phyloP scores from a whole-genome alignment of 2,113 vertebrate genomes.

The Trinectes maculatus region DNA sequence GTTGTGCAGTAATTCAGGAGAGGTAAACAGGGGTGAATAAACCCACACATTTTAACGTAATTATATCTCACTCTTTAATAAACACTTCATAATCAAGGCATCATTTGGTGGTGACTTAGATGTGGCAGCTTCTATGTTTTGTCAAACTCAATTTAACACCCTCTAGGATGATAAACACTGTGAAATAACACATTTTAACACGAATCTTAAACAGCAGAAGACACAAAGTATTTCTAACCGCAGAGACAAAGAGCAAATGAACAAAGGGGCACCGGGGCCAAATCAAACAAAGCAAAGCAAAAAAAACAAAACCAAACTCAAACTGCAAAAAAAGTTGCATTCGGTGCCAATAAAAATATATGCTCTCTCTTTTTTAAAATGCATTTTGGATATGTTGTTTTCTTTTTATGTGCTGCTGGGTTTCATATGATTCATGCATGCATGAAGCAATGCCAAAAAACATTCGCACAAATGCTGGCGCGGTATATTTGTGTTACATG shows the following conservation, averaged over 20 bases:
- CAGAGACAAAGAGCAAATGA: conserved; percentile 12
- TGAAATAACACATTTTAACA: conserved; percentile 8
- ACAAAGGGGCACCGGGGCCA: conserved; percentile 20
- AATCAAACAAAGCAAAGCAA: conserved; percentile 15
- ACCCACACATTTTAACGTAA: conserved; percentile 12
- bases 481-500: not conserved
- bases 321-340: not conserved
- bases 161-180: conserved; percentile 1
- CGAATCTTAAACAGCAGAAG: conserved; percentile 13
- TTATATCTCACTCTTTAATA: conserved; percentile 4
- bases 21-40: not conserved
- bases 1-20: not conserved
- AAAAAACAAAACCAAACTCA: conserved; percentile 18
- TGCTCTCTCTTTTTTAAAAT: not conserved
- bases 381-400: conserved; percentile 4
- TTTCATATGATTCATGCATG: conserved; percentile 13
- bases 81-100: conserved; percentile 7
- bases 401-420: conserved; percentile 1
- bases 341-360: not conserved
- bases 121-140: conserved; percentile 30
- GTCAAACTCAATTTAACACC: conserved; percentile 20
- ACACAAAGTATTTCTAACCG: conserved; percentile 12
- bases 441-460: conserved; percentile 1
- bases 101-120: conserved; percentile 3
- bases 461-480: not conserved